These are phyloP conservation scores for Tipula vernalis DNA, from an alignment of 2,888 invertebrate species.

Conservation along the genomic window DNA sequence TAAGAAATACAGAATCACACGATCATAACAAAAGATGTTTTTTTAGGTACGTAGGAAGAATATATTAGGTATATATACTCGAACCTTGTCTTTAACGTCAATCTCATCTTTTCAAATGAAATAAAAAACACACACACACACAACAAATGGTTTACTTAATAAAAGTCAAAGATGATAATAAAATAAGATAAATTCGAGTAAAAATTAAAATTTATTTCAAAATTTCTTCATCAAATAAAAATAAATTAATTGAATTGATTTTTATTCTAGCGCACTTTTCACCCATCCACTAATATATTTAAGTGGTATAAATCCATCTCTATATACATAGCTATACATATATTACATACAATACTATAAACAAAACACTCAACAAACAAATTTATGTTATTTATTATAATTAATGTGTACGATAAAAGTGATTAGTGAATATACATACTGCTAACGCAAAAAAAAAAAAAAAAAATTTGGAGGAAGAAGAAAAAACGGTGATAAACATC, in stretches of 20 bases:
- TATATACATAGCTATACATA: neutral
- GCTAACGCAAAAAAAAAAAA: neutral
- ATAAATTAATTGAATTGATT: neutral
- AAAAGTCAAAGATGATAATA: neutral
- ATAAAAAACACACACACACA: neutral
- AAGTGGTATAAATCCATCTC: neutral
- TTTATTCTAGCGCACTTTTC: neutral
- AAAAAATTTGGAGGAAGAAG: neutral
- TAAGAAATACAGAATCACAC: neutral
- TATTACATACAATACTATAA: neutral
- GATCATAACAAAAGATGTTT: neutral
- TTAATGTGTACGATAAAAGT: slow-evolving; percentile 8
- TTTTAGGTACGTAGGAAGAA: neutral
- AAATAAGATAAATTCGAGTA: neutral
- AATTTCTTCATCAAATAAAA: neutral
- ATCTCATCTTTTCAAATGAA: neutral
- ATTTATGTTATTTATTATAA: neutral
- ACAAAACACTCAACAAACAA: neutral
- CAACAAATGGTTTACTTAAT: neutral
- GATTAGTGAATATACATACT: slow-evolving; percentile 7
- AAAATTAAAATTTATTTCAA: neutral
- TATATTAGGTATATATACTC: neutral
- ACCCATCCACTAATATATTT: neutral
- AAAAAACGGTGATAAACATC: slow-evolving; percentile 7
- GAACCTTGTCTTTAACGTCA: neutral